Base-by-base conservation (phyloP, 2,797 vertebrate species). In the Nasua narica region DNA sequence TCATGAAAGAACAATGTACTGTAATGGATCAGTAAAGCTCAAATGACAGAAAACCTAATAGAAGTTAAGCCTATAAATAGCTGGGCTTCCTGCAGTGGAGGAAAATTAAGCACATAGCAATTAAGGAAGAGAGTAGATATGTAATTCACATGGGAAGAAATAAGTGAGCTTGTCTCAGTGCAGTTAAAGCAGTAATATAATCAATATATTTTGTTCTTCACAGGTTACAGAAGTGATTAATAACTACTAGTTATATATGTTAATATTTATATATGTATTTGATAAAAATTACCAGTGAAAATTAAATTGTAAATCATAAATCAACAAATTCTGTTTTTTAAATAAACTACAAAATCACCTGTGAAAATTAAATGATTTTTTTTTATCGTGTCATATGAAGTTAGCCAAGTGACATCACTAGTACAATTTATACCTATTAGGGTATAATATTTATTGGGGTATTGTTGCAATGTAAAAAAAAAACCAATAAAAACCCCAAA, bases 31-130 rank as follows among this genome's bases (percentile, higher is more conserved):
- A 76, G 16, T 83, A 93, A 97, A 90, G 8, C 86, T 62, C 19
- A 96, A 90, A 79, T 76, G n/a, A 95, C 88, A 60, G 13, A 88
- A 95, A 91, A 87, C 58, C 18, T 86, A 93, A 77, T 69, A 95
- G 56, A 72, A 52, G 21, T 81, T 40, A 90, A 93, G 72, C 27
- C 48, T 74, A 85, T 88, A 83, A 88, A 78, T 60, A 88, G 35
- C 3, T 74, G 3, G 13, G 32, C 25, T 91, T 88, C 58, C n/a
- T n/a, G 25, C 1, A 81, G 54, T 32, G 67, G 81, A 95, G 27
- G 52, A 62, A 90, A 88, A 84, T 74, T 77, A 91, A 85, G 16
- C 48, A 85, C 3, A 50, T 10, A 48, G 43, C 21, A 93, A 93
- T 96, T 96, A 91, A 81, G 54, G 76, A 90, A 81, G 58, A 93